phyloP scores from a whole-genome alignment of 2,888 invertebrate species.

The Caenorhabditis zanzibari region DNA sequence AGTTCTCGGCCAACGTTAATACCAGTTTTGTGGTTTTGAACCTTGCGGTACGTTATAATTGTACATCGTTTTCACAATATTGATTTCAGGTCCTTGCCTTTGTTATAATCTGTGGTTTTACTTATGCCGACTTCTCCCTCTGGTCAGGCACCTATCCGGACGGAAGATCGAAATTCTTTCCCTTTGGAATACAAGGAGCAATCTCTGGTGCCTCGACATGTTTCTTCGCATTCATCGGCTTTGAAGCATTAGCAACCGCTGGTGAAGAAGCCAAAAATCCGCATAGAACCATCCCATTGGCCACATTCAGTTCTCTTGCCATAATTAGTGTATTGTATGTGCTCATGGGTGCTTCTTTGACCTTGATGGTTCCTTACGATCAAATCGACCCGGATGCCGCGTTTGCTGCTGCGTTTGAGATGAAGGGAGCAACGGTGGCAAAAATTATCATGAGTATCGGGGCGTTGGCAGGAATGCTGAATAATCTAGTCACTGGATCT shows the following conservation, averaged over 20 bases:
- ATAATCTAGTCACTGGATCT: constrained; percentile 69
- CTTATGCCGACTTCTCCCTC: constrained; percentile 90
- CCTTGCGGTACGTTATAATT: constrained; percentile 57
- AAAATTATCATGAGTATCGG: constrained; percentile 66
- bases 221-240: constrained; percentile 70
- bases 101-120: constrained; percentile 88
- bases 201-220: constrained; percentile 68
- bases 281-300: constrained; percentile 63
- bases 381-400: constrained; percentile 64
- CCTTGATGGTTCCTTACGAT: constrained; percentile 69
- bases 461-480: constrained; percentile 64
- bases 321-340: constrained; percentile 61
- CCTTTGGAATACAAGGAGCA: constrained; percentile 64
- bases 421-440: constrained; percentile 55
- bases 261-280: constrained; percentile 70
- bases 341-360: constrained; percentile 63
- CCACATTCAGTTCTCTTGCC: constrained; percentile 63
- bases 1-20: constrained; percentile 84
- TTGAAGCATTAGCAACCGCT: constrained; percentile 70
- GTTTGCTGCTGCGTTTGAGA: constrained; percentile 67
- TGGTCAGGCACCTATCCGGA: constrained; percentile 86
- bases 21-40: constrained; percentile 82
- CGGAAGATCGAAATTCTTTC: constrained; percentile 63
- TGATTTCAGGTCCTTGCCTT: constrained; percentile 82
- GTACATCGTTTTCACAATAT: not conserved